Evolutionary conservation across 2,797 vertebrate species (phyloP).

Genomic region (Enteromius afrohamiltoni): DNA sequence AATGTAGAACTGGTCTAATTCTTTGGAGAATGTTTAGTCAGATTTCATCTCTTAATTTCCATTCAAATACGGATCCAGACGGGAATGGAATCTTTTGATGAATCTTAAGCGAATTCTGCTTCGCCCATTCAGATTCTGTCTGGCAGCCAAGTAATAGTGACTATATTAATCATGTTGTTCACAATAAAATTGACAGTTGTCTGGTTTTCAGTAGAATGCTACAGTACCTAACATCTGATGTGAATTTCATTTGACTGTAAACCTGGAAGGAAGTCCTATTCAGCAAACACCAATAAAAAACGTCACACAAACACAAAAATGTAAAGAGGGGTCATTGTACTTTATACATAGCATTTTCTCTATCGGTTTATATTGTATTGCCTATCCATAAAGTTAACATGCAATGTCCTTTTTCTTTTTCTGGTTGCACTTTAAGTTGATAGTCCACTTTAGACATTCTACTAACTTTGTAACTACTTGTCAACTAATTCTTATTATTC

Average conservation of each 20-base stretch:
- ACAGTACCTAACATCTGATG: not conserved
- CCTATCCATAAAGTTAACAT: no score
- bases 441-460: no score
- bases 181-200: slow-evolving; percentile 68
- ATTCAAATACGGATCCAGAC: slow-evolving; percentile 80
- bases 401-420: not conserved
- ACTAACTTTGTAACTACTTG: no score
- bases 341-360: not conserved
- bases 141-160: slow-evolving; percentile 63
- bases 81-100: slow-evolving; percentile 75
- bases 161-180: slow-evolving; percentile 74
- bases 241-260: not conserved
- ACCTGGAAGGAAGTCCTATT: not conserved
- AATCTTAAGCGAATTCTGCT: slow-evolving; percentile 81
- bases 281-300: not conserved
- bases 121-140: slow-evolving; percentile 70
- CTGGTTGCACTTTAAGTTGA: no score
- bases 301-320: not conserved
- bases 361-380: not conserved
- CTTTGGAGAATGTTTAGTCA: slow-evolving; percentile 72
- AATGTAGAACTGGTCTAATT: slow-evolving; percentile 68
- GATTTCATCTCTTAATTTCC: slow-evolving; percentile 83
- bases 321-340: not conserved
- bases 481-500: no score
- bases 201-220: not conserved